Conservation (phyloP, 2,113 vertebrate genomes). For the Toxotes chatareus region DNA sequence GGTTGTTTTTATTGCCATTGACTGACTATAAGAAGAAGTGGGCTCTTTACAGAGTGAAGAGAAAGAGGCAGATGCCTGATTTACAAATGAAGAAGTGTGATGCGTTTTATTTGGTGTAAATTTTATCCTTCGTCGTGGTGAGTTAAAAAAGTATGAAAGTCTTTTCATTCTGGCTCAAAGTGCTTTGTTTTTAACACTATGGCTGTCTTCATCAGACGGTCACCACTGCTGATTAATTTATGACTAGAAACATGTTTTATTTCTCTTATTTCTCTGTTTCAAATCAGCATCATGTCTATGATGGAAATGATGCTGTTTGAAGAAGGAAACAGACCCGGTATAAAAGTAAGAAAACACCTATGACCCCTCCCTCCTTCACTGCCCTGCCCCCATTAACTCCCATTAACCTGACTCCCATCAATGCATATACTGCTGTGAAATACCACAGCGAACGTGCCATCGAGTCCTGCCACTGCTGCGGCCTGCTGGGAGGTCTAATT, state of each 20-base stretch:
- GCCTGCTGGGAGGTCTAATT: conserved; percentile 63
- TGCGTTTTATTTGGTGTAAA: conserved; percentile 20
- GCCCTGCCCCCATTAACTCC: conserved; percentile 21
- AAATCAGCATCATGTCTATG: background rate
- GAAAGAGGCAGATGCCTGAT: background rate
- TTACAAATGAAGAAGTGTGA: conserved; percentile 30
- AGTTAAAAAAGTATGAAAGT: conserved; percentile 37
- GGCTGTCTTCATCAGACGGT: background rate
- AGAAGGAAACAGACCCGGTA: conserved; percentile 6
- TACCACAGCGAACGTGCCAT: background rate
- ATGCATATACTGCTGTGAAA: conserved; percentile 22
- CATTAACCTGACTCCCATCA: conserved; percentile 18
- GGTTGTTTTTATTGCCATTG: conserved; percentile 11
- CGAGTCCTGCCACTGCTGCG: conserved; percentile 6
- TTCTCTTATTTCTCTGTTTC: background rate
- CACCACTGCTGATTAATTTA: background rate
- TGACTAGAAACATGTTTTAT: background rate
- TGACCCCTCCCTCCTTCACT: background rate
- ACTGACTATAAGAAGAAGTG: conserved; percentile 2
- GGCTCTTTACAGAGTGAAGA: background rate
- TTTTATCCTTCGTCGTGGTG: conserved; percentile 6
- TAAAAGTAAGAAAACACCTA: background rate
- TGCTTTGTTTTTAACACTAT: background rate
- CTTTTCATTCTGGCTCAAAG: conserved; percentile 17
- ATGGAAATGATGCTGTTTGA: background rate